Evolutionary conservation across 1,140 invertebrate species (phyloP).

Genomic region (Halotydeus destructor): DNA sequence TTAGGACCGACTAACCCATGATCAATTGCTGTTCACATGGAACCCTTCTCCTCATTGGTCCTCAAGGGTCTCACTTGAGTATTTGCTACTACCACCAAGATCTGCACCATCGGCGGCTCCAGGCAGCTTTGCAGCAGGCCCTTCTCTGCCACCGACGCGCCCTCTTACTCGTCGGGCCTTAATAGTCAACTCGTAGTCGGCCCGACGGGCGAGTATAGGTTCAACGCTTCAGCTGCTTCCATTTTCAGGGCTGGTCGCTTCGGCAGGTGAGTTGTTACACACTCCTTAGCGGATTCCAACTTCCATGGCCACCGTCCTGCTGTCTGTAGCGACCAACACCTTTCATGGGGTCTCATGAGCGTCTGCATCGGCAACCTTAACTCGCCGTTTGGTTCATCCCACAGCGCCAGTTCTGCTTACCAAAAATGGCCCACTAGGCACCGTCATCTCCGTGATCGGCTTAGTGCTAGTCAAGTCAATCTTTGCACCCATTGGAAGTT

Average conservation of each 20-base stretch:
- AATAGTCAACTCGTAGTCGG: constrained; percentile 21
- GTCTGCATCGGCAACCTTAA: constrained; percentile 17
- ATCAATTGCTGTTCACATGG: too few species aligned
- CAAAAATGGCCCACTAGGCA: constrained; percentile 69
- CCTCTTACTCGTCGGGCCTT: constrained; percentile 46
- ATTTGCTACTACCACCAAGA: constrained; percentile 21
- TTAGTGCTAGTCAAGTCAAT: constrained; percentile 41
- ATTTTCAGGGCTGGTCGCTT: constrained; percentile 76
- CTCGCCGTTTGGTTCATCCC: constrained; percentile 25
- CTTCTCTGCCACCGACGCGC: constrained; percentile 47
- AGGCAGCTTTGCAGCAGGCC: constrained; percentile 28
- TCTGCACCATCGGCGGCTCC: constrained; percentile 19
- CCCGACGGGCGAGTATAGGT: constrained; percentile 41
- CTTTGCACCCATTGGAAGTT: constrained; percentile 67
- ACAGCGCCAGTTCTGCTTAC: constrained; percentile 78
- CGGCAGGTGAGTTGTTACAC: constrained; percentile 73
- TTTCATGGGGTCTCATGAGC: constrained; percentile 54
- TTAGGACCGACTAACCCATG: too few species aligned
- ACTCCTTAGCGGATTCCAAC: constrained; percentile 69
- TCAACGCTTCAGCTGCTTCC: constrained; percentile 58
- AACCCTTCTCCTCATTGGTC: too few species aligned
- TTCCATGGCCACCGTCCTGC: constrained; percentile 74
- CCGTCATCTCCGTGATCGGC: constrained; percentile 29
- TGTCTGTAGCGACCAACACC: constrained; percentile 52
- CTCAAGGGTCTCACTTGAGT: too few species aligned